phyloP scores from a whole-genome alignment of 2,888 invertebrate genomes.

The Agrochola lota region DNA sequence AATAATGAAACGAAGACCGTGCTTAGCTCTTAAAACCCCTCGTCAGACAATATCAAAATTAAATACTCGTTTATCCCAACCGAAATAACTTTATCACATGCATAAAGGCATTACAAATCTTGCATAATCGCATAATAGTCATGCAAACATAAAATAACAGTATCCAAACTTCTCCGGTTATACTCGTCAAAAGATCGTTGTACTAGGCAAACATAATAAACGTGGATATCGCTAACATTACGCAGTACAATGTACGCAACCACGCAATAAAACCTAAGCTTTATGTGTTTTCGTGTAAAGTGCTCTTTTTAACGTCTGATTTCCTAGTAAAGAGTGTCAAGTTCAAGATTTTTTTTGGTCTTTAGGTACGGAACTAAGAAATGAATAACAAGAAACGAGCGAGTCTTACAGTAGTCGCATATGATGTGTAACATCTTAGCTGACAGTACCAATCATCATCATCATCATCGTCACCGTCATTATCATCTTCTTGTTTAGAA shows the following conservation, averaged over 20 bases:
- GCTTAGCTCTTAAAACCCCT: background rate
- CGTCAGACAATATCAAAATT: background rate
- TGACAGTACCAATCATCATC: no score
- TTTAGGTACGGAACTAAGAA: background rate
- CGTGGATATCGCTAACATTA: slow-evolving; percentile 52
- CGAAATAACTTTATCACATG: slow-evolving; percentile 21
- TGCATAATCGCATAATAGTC: slow-evolving; percentile 41
- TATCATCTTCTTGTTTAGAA: no score
- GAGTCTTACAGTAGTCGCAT: no score
- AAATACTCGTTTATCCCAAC: slow-evolving; percentile 10
- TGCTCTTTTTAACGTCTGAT: slow-evolving; percentile 46
- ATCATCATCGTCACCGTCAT: no score
- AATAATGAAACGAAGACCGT: background rate
- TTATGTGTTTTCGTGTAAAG: slow-evolving; percentile 53
- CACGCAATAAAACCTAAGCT: slow-evolving; percentile 51
- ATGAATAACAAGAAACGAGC: no score
- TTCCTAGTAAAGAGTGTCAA: slow-evolving; percentile 60
- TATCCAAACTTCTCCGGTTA: slow-evolving; percentile 50
- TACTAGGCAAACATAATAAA: slow-evolving; percentile 64
- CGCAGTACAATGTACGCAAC: slow-evolving; percentile 44
- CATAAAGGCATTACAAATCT: slow-evolving; percentile 20
- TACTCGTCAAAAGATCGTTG: slow-evolving; percentile 54
- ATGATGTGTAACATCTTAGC: no score
- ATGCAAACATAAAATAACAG: slow-evolving; percentile 37
- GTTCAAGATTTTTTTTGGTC: slow-evolving; percentile 34